These are phyloP conservation scores for Euplagia quadripunctaria DNA, from an alignment of 2,888 invertebrate species.

Conservation along the genomic window DNA sequence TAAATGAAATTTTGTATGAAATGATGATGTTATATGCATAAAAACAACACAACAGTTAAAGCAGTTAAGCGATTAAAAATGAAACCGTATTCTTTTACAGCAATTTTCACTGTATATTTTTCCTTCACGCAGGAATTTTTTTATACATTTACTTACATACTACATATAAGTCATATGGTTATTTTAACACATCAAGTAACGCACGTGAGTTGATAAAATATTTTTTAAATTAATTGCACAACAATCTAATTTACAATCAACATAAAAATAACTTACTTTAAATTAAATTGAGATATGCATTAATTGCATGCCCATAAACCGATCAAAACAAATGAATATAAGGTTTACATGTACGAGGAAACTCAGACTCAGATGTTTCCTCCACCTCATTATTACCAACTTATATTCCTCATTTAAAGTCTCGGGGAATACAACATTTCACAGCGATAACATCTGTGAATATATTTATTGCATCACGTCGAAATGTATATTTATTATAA, in stretches of 20 bases:
- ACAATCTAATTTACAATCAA: background rate
- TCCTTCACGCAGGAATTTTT: background rate
- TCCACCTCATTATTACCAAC: conserved; percentile 36
- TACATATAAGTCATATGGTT: no score
- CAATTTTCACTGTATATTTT: no score
- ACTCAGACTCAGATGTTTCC: conserved; percentile 15
- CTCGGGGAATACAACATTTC: conserved; percentile 49
- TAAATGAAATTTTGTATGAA: background rate
- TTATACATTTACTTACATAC: no score
- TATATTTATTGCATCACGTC: conserved; percentile 66
- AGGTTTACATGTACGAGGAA: background rate
- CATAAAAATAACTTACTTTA: conserved; percentile 2
- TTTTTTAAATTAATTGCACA: background rate
- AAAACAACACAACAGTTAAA: background rate
- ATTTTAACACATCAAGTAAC: no score
- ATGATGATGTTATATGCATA: background rate
- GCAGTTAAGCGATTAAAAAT: background rate
- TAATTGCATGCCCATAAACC: conserved; percentile 10
- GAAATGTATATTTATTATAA: conserved; percentile 73
- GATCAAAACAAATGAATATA: conserved; percentile 10
- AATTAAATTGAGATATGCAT: background rate
- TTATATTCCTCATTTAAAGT: conserved; percentile 50
- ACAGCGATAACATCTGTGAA: conserved; percentile 59
- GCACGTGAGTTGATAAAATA: no score
- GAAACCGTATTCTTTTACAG: background rate